A percentile compares a stretch with the other conserved stretches of the same genome.
Evolutionary conservation across 2,888 invertebrate species (phyloP).

Genomic region (Rhamnusium bicolor): DNA sequence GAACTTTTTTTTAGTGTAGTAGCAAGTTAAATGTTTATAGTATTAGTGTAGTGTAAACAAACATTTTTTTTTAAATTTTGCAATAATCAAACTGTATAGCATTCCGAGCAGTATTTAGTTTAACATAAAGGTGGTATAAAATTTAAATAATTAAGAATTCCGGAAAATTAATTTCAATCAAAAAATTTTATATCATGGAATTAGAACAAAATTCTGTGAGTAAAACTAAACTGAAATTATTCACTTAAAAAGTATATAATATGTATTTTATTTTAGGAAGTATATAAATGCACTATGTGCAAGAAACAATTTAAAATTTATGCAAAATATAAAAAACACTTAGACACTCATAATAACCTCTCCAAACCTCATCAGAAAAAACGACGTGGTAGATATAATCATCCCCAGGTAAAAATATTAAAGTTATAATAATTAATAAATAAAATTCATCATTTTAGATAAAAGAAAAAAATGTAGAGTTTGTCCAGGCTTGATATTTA

Average conservation of each 20-base stretch:
- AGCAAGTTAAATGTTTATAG: neutral
- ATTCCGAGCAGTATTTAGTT: no score
- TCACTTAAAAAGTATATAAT: neutral
- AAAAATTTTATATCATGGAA: neutral
- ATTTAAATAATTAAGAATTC: no score
- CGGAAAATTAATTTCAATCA: no score
- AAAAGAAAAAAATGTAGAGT: constrained; percentile 53
- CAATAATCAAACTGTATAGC: no score
- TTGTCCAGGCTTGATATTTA: constrained; percentile 61
- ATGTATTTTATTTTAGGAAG: neutral
- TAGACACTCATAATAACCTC: constrained; percentile 36
- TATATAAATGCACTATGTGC: constrained; percentile 10
- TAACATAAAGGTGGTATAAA: no score
- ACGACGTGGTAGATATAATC: constrained; percentile 35
- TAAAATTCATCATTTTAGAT: constrained; percentile 30
- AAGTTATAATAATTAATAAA: no score
- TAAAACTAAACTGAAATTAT: neutral
- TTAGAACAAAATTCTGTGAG: neutral
- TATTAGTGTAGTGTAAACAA: neutral
- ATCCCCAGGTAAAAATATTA: constrained; percentile 43
- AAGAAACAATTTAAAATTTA: constrained; percentile 37
- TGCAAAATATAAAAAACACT: constrained; percentile 36
- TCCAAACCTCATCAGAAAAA: constrained; percentile 28
- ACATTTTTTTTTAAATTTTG: neutral
- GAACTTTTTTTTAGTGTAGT: neutral